Evolutionary conservation across 2,113 vertebrate genomes (phyloP).

Genomic region (Electrona antarctica): DNA sequence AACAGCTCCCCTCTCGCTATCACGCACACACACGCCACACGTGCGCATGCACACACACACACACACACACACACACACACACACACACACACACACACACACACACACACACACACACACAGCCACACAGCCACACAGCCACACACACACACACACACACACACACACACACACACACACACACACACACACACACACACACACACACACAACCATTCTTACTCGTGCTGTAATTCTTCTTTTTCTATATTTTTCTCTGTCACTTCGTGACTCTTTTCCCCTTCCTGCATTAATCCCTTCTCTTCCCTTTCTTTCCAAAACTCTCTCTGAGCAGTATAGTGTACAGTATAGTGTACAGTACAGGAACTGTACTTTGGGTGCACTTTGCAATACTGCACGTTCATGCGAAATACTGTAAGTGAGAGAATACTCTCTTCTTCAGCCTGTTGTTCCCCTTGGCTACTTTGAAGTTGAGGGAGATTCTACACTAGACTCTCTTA

Average conservation of each 20-base stretch:
- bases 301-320: not conserved
- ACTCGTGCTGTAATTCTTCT: no score
- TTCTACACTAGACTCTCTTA: conserved; percentile 86
- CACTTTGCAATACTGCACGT: not conserved
- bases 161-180: no score
- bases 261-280: not conserved
- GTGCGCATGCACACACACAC: not conserved
- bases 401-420: conserved; percentile 72
- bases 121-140: no score
- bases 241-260: conserved; percentile 9
- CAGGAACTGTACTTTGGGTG: no score
- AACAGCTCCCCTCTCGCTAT: conserved; percentile 34
- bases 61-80: not conserved
- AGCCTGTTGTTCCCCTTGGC: conserved; percentile 85
- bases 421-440: conserved; percentile 82
- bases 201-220: no score
- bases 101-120: no score
- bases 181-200: no score
- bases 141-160: no score
- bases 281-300: conserved; percentile 12
- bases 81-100: no score
- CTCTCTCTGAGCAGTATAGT: conserved; percentile 74
- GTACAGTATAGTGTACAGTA: conserved; percentile 24
- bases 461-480: conserved; percentile 87
- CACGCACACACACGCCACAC: not conserved